Percentiles rank a stretch among this genome's conserved stretches.
These are phyloP conservation scores for Elachura formosa DNA, from an alignment of 2,113 vertebrate genomes.

Conservation along the genomic window DNA sequence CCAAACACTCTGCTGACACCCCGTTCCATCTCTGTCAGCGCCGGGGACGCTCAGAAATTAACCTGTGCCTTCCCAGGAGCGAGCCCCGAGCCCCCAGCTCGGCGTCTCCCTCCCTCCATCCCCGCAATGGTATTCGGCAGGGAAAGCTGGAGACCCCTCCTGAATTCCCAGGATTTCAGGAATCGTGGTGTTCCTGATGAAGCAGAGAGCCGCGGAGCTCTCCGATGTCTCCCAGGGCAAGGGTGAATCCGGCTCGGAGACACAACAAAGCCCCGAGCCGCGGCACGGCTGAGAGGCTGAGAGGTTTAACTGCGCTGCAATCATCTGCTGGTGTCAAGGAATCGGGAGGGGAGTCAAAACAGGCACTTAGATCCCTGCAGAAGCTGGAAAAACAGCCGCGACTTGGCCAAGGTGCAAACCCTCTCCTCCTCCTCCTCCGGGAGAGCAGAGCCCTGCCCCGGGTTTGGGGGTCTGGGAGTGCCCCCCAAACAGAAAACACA, in stretches of 20 bases:
- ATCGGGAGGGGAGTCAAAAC: neutral
- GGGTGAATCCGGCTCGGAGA: neutral
- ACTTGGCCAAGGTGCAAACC: neutral
- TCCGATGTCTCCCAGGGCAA: neutral
- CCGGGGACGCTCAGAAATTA: neutral
- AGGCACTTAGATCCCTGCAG: neutral
- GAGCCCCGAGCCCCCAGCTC: accelerated
- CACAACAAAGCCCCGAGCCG: neutral
- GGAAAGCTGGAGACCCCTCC: neutral
- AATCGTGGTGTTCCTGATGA: neutral
- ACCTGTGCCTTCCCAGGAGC: neutral
- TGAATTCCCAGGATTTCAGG: accelerated
- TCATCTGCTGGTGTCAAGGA: neutral
- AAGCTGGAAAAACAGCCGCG: neutral
- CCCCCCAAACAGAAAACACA: neutral
- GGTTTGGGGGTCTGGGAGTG: neutral
- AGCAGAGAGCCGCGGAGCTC: neutral
- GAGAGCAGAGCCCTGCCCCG: neutral
- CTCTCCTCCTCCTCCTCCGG: neutral
- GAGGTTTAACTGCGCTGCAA: neutral
- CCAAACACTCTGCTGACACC: neutral
- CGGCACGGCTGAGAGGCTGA: accelerated
- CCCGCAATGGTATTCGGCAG: neutral
- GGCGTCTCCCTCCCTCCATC: neutral
- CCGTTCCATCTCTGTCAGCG: constrained; percentile 23